Conservation (phyloP, 2,888 invertebrate genomes). For the Conomelus anceps region DNA sequence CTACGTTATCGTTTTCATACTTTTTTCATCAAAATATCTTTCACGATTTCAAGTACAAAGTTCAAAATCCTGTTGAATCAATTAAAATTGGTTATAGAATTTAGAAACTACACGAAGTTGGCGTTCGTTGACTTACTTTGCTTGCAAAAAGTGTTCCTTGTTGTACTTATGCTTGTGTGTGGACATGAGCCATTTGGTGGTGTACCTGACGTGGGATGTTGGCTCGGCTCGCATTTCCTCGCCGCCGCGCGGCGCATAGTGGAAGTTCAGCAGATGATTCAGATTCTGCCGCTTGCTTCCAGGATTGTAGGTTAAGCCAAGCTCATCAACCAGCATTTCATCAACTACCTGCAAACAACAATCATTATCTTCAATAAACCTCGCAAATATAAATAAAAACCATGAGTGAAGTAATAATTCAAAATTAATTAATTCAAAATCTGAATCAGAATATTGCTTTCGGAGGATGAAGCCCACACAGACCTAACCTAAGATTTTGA, state of each 20-base stretch:
- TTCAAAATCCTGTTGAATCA: too few species aligned
- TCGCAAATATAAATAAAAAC: neutral
- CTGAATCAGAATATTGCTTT: too few species aligned
- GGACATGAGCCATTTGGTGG: slow-evolving; percentile 42
- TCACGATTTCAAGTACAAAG: too few species aligned
- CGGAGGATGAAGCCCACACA: too few species aligned
- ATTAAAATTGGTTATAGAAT: too few species aligned
- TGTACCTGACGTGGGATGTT: slow-evolving; percentile 24
- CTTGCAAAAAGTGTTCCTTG: slow-evolving; percentile 90
- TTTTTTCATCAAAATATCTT: too few species aligned
- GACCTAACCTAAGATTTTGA: too few species aligned
- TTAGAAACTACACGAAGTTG: neutral
- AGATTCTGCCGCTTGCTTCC: slow-evolving; percentile 88
- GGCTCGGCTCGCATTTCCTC: slow-evolving; percentile 3
- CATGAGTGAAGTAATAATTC: neutral
- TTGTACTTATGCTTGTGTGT: slow-evolving; percentile 67
- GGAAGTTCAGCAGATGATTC: slow-evolving; percentile 90
- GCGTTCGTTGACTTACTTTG: slow-evolving; percentile 60
- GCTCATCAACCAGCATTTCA: slow-evolving; percentile 55
- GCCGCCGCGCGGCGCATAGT: slow-evolving; percentile 60
- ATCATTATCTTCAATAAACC: neutral
- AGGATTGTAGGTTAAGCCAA: slow-evolving; percentile 73
- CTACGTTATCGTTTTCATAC: too few species aligned
- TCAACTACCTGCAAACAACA: slow-evolving; percentile 43
- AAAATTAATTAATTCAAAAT: neutral